phyloP scores from a whole-genome alignment of 2,888 invertebrate species.

The Macropis europaea region DNA sequence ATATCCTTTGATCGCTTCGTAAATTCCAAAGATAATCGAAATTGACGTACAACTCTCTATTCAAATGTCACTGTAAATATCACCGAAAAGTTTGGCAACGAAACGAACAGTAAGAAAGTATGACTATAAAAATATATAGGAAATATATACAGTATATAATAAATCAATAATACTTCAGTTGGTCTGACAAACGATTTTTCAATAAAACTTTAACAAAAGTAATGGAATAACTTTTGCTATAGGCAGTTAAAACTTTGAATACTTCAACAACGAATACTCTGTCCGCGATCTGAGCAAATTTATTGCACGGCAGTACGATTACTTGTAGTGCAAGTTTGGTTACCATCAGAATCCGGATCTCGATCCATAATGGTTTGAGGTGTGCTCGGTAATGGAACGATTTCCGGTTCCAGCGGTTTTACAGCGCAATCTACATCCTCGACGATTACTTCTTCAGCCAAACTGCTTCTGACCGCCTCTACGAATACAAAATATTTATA shows the following conservation, averaged over 20 bases:
- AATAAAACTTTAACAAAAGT: neutral
- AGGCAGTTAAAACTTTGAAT: slow-evolving; percentile 18
- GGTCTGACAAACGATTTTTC: neutral
- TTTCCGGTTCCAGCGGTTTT: slow-evolving; percentile 73
- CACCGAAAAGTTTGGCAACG: neutral
- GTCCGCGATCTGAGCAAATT: slow-evolving; percentile 18
- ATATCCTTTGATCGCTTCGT: neutral
- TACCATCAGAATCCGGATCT: slow-evolving; percentile 79
- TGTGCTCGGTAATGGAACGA: slow-evolving; percentile 66
- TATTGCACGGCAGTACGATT: slow-evolving; percentile 61
- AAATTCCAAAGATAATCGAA: neutral
- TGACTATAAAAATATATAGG: slow-evolving; percentile 6
- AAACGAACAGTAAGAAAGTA: neutral
- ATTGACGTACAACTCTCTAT: neutral
- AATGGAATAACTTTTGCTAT: neutral
- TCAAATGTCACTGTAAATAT: neutral
- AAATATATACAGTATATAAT: neutral
- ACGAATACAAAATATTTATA: slow-evolving; percentile 1
- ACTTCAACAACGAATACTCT: slow-evolving; percentile 16
- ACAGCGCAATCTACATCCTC: slow-evolving; percentile 73
- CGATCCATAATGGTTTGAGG: slow-evolving; percentile 59
- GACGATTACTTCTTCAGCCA: slow-evolving; percentile 78
- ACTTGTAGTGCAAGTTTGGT: slow-evolving; percentile 68
- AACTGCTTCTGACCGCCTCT: slow-evolving; percentile 78
- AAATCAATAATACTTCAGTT: neutral